phyloP scores from a whole-genome alignment of 2,797 vertebrate genomes.

The Lateolabrax maculatus region DNA sequence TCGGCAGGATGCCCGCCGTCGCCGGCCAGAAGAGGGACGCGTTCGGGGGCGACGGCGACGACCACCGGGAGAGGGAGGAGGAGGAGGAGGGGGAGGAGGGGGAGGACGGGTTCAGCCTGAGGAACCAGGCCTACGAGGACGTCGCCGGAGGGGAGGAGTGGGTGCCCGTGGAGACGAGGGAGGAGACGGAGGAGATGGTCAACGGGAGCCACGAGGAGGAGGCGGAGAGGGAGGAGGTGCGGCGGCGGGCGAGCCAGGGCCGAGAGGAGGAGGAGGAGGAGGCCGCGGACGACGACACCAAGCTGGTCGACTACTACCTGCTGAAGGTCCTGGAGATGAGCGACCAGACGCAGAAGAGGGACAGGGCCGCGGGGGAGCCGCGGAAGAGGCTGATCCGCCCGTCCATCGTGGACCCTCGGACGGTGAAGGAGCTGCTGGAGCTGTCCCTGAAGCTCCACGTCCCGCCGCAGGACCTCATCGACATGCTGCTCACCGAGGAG shows the following conservation, averaged over 20 bases:
- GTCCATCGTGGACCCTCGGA: slow-evolving; percentile 90
- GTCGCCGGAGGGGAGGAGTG: slow-evolving; percentile 96
- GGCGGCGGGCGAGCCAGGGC: slow-evolving; percentile 84
- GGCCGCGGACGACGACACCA: slow-evolving; percentile 92
- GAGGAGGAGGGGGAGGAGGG: slow-evolving; percentile 88
- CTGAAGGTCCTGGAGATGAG: slow-evolving; percentile 91
- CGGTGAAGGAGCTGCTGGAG: slow-evolving; percentile 93
- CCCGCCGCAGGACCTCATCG: slow-evolving; percentile 96
- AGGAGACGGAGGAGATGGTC: slow-evolving; percentile 94
- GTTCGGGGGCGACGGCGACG: slow-evolving; percentile 86
- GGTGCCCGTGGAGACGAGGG: slow-evolving; percentile 95
- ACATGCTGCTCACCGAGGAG: slow-evolving; percentile 94
- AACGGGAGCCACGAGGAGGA: slow-evolving; percentile 91
- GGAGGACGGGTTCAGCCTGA: slow-evolving; percentile 88
- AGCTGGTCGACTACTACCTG: slow-evolving; percentile 92
- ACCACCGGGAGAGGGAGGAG: too few relatives aligned
- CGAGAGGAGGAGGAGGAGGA: too few relatives aligned
- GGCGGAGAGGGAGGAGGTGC: slow-evolving; percentile 83
- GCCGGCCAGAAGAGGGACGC: slow-evolving; percentile 88
- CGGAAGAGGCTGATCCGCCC: slow-evolving; percentile 86
- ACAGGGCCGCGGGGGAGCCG: slow-evolving; percentile 82
- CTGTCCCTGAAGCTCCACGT: slow-evolving; percentile 97
- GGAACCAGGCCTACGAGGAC: slow-evolving; percentile 94
- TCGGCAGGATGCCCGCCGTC: slow-evolving; percentile 90
- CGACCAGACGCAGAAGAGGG: slow-evolving; percentile 84